A percentile compares a stretch with the other conserved stretches of the same genome.
Conservation (phyloP, 2,888 invertebrate genomes). For the Neoscelio sp. region DNA sequence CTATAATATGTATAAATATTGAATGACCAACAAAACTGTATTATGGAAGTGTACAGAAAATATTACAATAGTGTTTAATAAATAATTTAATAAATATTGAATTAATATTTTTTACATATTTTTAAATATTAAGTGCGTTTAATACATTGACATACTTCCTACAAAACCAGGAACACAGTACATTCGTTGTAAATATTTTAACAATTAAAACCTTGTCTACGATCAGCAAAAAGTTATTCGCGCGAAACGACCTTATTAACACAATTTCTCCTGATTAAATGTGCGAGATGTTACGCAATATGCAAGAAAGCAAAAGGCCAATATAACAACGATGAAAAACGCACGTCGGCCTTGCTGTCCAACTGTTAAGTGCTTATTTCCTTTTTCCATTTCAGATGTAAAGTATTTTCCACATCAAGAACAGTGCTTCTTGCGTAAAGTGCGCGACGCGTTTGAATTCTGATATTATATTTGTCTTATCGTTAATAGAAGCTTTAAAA, state of each 20-base stretch:
- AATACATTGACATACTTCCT: too few species aligned
- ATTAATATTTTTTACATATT: too few species aligned
- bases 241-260: slow-evolving; percentile 2
- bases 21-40: too few species aligned
- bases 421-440: slow-evolving; percentile 57
- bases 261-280: slow-evolving; percentile 59
- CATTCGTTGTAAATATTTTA: background rate
- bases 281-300: slow-evolving; percentile 33
- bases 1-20: too few species aligned
- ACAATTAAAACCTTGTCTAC: slow-evolving; percentile 13
- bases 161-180: too few species aligned
- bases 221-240: background rate
- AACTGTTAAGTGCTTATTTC: slow-evolving; percentile 77
- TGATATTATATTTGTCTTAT: too few species aligned
- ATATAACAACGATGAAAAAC: slow-evolving; percentile 59
- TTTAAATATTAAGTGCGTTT: too few species aligned
- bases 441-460: slow-evolving; percentile 62
- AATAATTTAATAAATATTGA: too few species aligned
- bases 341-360: slow-evolving; percentile 55
- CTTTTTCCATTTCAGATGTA: slow-evolving; percentile 79
- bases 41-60: too few species aligned
- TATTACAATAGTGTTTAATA: too few species aligned
- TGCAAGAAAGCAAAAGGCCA: slow-evolving; percentile 63
- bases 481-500: background rate
- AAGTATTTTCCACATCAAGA: slow-evolving; percentile 69